Evolutionary conservation across 1,140 invertebrate genomes (phyloP).

Genomic region (Philaenus spumarius): DNA sequence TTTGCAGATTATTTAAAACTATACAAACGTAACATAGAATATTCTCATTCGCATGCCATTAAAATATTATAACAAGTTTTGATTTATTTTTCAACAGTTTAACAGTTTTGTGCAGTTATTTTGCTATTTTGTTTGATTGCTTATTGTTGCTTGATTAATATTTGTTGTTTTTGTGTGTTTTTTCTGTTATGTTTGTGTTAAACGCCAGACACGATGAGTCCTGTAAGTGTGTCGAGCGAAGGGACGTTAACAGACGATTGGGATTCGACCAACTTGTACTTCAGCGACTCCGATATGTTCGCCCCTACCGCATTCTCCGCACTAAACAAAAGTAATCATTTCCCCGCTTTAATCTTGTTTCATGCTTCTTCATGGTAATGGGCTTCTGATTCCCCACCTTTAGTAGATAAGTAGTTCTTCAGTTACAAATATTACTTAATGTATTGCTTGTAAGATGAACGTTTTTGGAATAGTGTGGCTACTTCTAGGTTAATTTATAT

Average conservation of each 20-base stretch:
- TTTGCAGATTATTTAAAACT: no score
- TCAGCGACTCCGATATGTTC: conserved; percentile 8
- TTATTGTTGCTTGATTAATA: conserved; percentile 1
- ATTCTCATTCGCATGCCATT: no score
- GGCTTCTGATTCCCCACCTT: background rate
- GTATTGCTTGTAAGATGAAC: no score
- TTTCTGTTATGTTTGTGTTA: conserved; percentile 18
- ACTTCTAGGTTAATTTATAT: no score
- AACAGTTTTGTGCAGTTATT: background rate
- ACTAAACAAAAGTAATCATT: conserved; percentile 20
- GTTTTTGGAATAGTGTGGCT: no score
- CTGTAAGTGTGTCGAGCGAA: conserved; percentile 27
- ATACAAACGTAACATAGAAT: no score
- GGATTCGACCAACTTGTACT: conserved; percentile 9
- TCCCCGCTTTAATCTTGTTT: background rate
- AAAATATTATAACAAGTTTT: no score
- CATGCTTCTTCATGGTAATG: conserved; percentile 1
- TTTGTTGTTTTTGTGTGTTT: conserved; percentile 4
- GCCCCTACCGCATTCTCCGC: conserved; percentile 5
- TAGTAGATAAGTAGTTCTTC: no score
- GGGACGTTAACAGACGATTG: conserved; percentile 9
- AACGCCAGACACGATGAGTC: conserved; percentile 29
- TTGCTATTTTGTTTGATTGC: conserved; percentile 8
- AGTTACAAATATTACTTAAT: no score
- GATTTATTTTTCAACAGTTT: no score